These are phyloP conservation scores for Mormyrus proboscirostris DNA, from an alignment of 2,797 vertebrate species.

Conservation along the genomic window DNA sequence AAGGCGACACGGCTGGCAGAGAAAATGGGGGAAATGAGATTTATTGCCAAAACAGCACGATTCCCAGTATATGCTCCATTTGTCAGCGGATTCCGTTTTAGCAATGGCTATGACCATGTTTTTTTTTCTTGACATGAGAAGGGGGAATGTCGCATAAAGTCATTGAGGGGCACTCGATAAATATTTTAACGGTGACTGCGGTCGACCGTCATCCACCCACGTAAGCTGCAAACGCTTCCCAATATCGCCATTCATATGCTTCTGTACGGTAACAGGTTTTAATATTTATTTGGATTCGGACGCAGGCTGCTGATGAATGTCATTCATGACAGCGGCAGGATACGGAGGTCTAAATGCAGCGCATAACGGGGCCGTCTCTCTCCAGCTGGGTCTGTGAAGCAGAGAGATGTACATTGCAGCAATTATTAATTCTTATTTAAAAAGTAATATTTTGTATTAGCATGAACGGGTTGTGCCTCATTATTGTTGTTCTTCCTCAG, in stretches of 20 bases:
- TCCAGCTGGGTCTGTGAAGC: neutral
- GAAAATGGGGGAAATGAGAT: conserved; percentile 12
- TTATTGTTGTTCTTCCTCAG: conserved; percentile 48
- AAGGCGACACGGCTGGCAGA: neutral
- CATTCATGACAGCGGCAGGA: neutral
- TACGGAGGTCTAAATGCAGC: neutral
- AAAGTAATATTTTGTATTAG: neutral
- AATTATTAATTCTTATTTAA: neutral
- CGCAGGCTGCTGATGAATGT: neutral
- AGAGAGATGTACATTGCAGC: neutral
- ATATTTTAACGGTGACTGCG: conserved; percentile 81
- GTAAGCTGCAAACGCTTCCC: conserved; percentile 42
- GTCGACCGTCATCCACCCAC: conserved; percentile 59
- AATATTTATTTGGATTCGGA: neutral
- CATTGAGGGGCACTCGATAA: conserved; percentile 79
- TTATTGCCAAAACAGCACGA: conserved; percentile 17
- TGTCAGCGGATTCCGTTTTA: conserved; percentile 55
- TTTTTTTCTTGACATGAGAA: conserved; percentile 57
- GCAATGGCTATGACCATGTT: conserved; percentile 57
- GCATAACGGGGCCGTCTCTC: neutral
- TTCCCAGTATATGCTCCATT: conserved; percentile 33
- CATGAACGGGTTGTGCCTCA: neutral
- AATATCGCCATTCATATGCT: neutral
- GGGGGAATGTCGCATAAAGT: conserved; percentile 82
- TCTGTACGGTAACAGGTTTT: neutral